Evolutionary conservation across 30 jellyfish, hydroid and myxozoan species (phyloP), one percentile per base, ranked within the genome.

Genomic region (Pelagia noctiluca): DNA sequence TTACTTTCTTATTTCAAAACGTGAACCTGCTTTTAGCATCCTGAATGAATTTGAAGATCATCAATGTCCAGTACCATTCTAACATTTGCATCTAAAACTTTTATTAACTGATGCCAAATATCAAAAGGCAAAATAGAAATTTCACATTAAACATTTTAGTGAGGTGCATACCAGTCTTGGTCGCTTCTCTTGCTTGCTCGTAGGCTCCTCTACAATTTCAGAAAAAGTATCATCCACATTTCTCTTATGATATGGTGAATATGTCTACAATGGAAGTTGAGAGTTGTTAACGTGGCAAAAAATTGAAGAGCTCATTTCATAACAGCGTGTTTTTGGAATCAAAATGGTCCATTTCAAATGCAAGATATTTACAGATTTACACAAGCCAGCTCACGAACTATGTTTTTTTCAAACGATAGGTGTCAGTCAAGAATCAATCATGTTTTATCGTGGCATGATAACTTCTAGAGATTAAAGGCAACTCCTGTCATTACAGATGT

Each of bases 151-250:
- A 69, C 71, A 72, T 72, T 19, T 36, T 72, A 72, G 71, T 48
- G 71, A 72, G 84, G 71, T 48, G 32, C 84, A 72, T 48, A 72
- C 86, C 86, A 50, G 86, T 52, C 86, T 75, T 75, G 61, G 75
- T 75, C 75, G 75, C 66, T 75, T 75, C 66, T 75, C 86, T 75
- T 50, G 75, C 62, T 57, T 47, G 33, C 75, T 49, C 23, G 57
- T 63, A 50, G 64, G 50, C 86, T 75, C 75, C 57, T 11, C 72
- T 49, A 49, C 63, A 4, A 1, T 52, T 35, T 53, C 86, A 50
- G 75, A 49, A 57, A 48, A 49, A 75, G 42, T 30, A 75, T 75
- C 86, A 50, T 75, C 86, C 86, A 75, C 60, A 57, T 75, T 75
- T 52, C 75, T 75, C 53, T 75, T 75, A 49, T 75, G 75, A 52